Evolutionary conservation across 2,888 invertebrate genomes (phyloP), one percentile per base, ranked within the genome.

Genomic region (Philereme vetulata): DNA sequence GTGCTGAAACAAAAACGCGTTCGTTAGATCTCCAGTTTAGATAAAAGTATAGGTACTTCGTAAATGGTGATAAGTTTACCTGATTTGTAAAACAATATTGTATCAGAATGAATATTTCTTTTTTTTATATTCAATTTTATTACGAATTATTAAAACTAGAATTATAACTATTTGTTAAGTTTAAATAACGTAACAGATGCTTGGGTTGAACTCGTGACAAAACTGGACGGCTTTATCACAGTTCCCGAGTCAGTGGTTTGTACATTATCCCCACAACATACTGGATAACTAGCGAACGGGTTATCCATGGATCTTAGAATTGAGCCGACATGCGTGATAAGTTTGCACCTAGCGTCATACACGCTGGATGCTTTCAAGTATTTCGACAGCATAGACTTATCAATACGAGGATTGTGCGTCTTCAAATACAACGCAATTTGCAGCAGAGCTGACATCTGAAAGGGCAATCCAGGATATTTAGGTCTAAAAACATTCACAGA

Each of bases 391-490:
- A 81, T 77, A 4, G 78, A 64, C 58, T 74, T 59, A 5, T 87
- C 71, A 0, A 80, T 77, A 0, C 68, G 72, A 4, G 86, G 77
- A 77, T 94, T 93, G 60, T 91, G 82, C 4, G 86, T 79, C 80
- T 95, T 95, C 52, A 95, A 78, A 78, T 88, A 93, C 38, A 94
- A 75, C 4, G 91, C 95, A 44, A 95, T 81, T 62, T 90, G 90
- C 49, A 95, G 76, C 0, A 93, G 79, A 0, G 93, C 95, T 0
- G 94, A 94, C 5, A 85, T 56, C 49, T 80, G 67, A 40, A 90
- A 78, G 64, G 84, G 82, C 32, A 95, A 80, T 1, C 94, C 94
- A 0, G 94, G 93, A 70, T 95, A 93, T 66, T 95, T 93, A 0
- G 95, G 95, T 61, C 95, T 87, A 11, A 86, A 55, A 1, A 86